Percentiles rank a stretch among this genome's conserved stretches.
phyloP scores from a whole-genome alignment of 2,113 vertebrate genomes.

The Romanogobio albipinnatus region DNA sequence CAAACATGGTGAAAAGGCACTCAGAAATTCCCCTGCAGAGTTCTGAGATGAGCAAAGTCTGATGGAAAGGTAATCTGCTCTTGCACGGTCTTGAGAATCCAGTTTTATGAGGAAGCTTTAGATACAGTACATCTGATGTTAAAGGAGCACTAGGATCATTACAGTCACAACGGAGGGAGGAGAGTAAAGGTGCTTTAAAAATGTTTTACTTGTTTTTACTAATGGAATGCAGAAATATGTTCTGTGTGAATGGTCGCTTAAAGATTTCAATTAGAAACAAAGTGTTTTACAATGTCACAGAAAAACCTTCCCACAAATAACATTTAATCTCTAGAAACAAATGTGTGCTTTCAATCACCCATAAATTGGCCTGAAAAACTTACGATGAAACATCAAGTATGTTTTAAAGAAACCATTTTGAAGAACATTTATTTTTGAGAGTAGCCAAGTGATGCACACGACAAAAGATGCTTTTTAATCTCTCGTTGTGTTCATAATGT shows the following conservation, averaged over 20 bases:
- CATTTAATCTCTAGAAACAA: background rate
- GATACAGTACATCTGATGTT: background rate
- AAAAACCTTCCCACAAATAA: no score
- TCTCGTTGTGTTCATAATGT: background rate
- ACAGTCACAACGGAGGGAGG: background rate
- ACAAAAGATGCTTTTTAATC: background rate
- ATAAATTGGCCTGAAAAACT: background rate
- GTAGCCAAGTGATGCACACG: background rate
- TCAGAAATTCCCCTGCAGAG: background rate
- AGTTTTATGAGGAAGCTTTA: background rate
- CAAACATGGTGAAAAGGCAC: background rate
- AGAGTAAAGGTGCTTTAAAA: no score
- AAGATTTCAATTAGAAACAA: background rate
- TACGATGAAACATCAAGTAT: background rate
- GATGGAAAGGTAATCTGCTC: slow-evolving; percentile 1
- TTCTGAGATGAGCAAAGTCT: background rate
- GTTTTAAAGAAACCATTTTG: background rate
- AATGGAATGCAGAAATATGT: no score
- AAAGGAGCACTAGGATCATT: background rate
- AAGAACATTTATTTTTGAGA: background rate
- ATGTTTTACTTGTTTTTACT: no score
- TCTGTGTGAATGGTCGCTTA: background rate
- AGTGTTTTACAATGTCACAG: background rate
- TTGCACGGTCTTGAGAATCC: background rate
- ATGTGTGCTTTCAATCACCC: background rate